phyloP scores from a whole-genome alignment of 2,888 invertebrate species.

The Baccha elongata region DNA sequence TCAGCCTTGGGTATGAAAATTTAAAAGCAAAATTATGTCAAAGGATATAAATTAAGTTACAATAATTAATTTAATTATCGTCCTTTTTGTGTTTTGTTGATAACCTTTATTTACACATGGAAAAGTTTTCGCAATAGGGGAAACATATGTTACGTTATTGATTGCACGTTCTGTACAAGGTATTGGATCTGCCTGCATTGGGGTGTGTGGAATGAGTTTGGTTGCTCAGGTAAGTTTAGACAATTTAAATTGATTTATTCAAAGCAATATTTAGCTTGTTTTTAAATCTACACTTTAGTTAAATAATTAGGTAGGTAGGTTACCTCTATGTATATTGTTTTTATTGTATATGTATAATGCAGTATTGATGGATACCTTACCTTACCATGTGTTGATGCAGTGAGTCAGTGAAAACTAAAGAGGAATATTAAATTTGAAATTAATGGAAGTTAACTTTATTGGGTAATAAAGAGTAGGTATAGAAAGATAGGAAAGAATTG shows the following conservation, averaged over 20 bases:
- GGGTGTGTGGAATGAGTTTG: conserved; percentile 91
- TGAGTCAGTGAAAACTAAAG: too few species aligned
- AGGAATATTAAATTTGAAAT: too few species aligned
- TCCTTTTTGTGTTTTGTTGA: conserved; percentile 42
- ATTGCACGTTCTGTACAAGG: conserved; percentile 91
- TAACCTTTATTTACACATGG: conserved; percentile 1
- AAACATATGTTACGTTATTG: conserved; percentile 87
- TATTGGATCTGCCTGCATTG: conserved; percentile 90
- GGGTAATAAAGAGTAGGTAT: too few species aligned
- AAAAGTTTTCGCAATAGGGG: conserved; percentile 89
- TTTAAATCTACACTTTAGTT: too few species aligned
- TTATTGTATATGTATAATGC: too few species aligned
- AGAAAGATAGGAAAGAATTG: too few species aligned
- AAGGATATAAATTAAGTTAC: conserved; percentile 17
- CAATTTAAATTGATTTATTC: conserved; percentile 75
- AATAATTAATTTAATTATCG: conserved; percentile 37
- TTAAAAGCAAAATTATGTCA: conserved; percentile 15
- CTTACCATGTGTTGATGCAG: too few species aligned
- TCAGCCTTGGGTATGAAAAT: conserved; percentile 86
- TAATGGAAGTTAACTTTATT: too few species aligned
- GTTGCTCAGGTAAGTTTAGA: conserved; percentile 84
- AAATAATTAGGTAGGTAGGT: too few species aligned
- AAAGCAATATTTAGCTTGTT: too few species aligned
- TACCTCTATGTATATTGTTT: too few species aligned
- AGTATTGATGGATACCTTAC: too few species aligned